phyloP scores from a whole-genome alignment of 1,140 invertebrate genomes.

The Dendroctonus valens region DNA sequence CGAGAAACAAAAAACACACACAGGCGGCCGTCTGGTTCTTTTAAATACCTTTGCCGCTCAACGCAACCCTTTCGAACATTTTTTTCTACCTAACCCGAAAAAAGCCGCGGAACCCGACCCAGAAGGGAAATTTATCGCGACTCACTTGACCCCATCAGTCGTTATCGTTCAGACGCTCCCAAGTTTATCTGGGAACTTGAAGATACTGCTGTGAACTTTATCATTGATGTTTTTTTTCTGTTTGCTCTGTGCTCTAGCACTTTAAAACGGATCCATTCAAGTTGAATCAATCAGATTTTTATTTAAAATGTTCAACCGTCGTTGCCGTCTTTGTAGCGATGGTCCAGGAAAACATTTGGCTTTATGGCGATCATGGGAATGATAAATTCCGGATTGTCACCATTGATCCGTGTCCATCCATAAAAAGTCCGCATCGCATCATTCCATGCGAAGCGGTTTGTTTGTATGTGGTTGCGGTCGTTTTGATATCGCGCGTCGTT shows the following conservation, averaged over 20 bases:
- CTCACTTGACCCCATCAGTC: conserved; percentile 2
- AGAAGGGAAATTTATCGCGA: conserved; percentile 16
- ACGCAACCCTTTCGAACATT: too few species aligned
- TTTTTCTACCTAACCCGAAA: conserved; percentile 14
- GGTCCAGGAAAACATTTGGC: too few species aligned
- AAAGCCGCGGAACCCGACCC: conserved; percentile 7
- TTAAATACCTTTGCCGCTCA: conserved; percentile 17
- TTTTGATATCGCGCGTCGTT: conserved; percentile 26
- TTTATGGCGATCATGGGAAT: too few species aligned
- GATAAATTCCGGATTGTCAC: too few species aligned
- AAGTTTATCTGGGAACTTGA: too few species aligned
- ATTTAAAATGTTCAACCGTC: too few species aligned
- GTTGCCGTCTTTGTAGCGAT: too few species aligned
- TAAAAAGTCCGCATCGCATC: conserved; percentile 7
- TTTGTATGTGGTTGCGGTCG: conserved; percentile 12
- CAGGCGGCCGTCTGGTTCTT: conserved; percentile 15
- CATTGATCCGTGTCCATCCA: not conserved
- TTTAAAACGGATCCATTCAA: too few species aligned
- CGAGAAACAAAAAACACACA: conserved; percentile 15
- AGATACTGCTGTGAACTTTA: not conserved
- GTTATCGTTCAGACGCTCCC: too few species aligned
- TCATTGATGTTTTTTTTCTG: too few species aligned
- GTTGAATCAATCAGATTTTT: too few species aligned
- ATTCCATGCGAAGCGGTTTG: conserved; percentile 23
- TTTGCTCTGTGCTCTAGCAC: too few species aligned